Evolutionary conservation across 2,797 vertebrate species (phyloP), one percentile per base, ranked within the genome.

Genomic region (Phaenicophaeus curvirostris): DNA sequence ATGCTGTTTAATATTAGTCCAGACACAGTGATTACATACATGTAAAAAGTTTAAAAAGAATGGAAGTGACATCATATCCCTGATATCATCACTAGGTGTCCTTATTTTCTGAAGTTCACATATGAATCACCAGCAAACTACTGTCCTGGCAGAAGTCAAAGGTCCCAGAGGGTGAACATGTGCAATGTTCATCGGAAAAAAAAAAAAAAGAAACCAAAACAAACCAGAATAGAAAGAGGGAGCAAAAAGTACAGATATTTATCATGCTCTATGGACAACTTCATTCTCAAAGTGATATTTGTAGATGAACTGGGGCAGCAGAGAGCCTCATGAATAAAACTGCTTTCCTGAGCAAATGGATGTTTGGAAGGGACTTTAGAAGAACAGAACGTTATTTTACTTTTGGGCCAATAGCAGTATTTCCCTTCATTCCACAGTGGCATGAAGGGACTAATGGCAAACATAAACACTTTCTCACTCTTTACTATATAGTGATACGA

Each of bases 91-190:
- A 54, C 50, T 30, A 30, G 83, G 17, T 16, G 20, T 61, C 69
- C 24, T 0, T 62, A 18, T 87, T 89, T 94, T 94, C 91, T 95
- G 82, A 85, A 72, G 54, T 48, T 88, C 46, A 72, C n/a, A 21
- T 54, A 88, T 89, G 87, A 94, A 91, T 96, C 93, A 94, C 48
- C 81, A 55, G 11, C 1, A 3, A 88, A 93, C 95, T 96, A 91
- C 94, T 13, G 28, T 94, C 42, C 73, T 93, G 93, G 94, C 87
- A 85, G 41, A 33, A 89, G 23, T 6, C n/a, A 58, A 48, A 80
- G 30, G 54, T 90, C 89, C 63, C 86, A 85, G n/a, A 21, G 84
- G n/a, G 44, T 31, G 53, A 85, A 48, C 16, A 23, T 16, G 15
- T 6, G 33, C 6, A 7, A 57, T 31, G 24, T 9, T 53, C 42